A percentile compares a stretch with the other conserved stretches of the same genome.
phyloP scores from a whole-genome alignment of 2,888 invertebrate species.

The Seira ritae region DNA sequence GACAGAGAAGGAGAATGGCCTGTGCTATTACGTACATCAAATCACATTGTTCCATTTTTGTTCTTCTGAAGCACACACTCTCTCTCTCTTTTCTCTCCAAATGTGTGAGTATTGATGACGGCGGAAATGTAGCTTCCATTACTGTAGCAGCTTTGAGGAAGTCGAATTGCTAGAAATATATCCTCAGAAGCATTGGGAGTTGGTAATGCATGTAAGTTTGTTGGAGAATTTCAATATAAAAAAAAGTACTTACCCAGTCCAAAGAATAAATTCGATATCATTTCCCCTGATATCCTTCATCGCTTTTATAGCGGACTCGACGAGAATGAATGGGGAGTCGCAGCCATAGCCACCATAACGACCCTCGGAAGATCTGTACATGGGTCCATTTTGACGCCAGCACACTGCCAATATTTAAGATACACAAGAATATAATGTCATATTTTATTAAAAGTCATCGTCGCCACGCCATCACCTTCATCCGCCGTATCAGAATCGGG shows the following conservation, averaged over 20 bases:
- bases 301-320: constrained; percentile 90
- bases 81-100: neutral
- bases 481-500: neutral
- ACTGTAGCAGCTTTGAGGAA: neutral
- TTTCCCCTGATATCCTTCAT: constrained; percentile 91
- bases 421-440: constrained; percentile 27
- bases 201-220: neutral
- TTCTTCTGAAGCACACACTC: neutral
- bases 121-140: neutral
- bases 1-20: neutral
- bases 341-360: constrained; percentile 88
- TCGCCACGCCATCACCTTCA: neutral
- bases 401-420: constrained; percentile 76
- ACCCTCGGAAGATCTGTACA: constrained; percentile 81
- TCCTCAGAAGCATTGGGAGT: neutral
- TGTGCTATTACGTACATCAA: too few species aligned
- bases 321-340: constrained; percentile 92
- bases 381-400: constrained; percentile 80
- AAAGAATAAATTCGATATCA: constrained; percentile 93
- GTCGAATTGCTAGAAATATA: too few species aligned
- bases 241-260: constrained; percentile 88
- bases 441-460: constrained; percentile 41
- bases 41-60: too few species aligned
- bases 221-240: neutral
- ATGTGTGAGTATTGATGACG: neutral